phyloP scores from a whole-genome alignment of 2,888 invertebrate species.

The Hemithea aestivaria region DNA sequence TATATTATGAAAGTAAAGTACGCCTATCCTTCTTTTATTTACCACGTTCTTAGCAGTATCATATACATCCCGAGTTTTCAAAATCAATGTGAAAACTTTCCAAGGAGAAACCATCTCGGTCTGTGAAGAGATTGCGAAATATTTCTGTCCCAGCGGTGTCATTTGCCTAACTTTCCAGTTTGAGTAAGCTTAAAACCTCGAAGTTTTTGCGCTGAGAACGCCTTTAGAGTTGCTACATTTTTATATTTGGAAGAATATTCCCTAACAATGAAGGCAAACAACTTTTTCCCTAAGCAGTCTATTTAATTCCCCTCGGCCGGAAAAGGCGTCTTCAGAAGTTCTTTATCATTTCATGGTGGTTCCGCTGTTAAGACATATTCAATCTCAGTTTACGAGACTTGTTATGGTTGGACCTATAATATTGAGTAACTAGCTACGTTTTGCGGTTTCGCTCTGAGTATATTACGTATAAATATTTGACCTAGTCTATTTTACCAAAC shows the following conservation, averaged over 20 bases:
- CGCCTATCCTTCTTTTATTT: no score
- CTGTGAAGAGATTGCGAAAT: slow-evolving; percentile 64
- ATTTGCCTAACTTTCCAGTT: slow-evolving; percentile 70
- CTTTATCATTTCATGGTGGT: slow-evolving; percentile 24
- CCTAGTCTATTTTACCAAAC: no score
- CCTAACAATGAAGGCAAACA: slow-evolving; percentile 39
- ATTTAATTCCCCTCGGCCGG: slow-evolving; percentile 30
- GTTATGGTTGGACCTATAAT: slow-evolving; percentile 5
- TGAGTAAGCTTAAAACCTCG: slow-evolving; percentile 66
- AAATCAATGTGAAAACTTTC: no score
- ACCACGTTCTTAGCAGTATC: no score
- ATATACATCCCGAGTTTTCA: no score
- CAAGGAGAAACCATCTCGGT: slow-evolving; percentile 44
- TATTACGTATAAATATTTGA: background rate
- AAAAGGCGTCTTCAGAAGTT: slow-evolving; percentile 23
- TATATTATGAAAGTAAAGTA: no score
- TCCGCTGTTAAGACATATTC: slow-evolving; percentile 19
- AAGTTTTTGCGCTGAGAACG: slow-evolving; percentile 52
- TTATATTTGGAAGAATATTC: slow-evolving; percentile 43
- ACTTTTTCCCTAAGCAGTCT: slow-evolving; percentile 33
- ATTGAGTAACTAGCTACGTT: slow-evolving; percentile 1
- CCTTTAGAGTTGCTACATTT: slow-evolving; percentile 44
- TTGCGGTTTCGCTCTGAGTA: no score
- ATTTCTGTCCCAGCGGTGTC: slow-evolving; percentile 67
- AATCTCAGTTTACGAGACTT: slow-evolving; percentile 16